A percentile compares a stretch with the other conserved stretches of the same genome.
Evolutionary conservation across 2,888 invertebrate species (phyloP).

Genomic region (Mellilla xanthometata): DNA sequence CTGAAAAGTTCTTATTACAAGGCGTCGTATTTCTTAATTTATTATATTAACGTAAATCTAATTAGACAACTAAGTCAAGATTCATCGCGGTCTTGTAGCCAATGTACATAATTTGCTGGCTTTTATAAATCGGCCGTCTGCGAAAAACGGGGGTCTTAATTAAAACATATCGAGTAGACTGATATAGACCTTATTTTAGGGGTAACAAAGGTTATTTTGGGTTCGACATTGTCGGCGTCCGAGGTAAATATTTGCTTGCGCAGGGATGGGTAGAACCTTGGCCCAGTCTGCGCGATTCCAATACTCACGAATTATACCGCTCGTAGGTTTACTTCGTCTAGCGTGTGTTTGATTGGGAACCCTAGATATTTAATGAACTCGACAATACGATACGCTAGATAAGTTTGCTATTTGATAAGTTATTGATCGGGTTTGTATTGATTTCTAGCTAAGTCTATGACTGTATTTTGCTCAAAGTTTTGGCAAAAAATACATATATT

Average conservation of each 20-base stretch:
- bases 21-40: no score
- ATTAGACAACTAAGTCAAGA: conserved; percentile 12
- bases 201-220: conserved; percentile 34
- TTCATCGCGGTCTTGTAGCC: conserved; percentile 12
- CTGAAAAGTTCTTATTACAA: no score
- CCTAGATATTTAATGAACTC: conserved; percentile 7
- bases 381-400: neutral
- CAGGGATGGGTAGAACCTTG: conserved; percentile 32
- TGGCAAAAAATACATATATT: no score
- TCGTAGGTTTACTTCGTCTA: conserved; percentile 31
- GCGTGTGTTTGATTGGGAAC: conserved; percentile 16
- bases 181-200: conserved; percentile 34
- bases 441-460: neutral
- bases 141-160: conserved; percentile 30
- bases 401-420: neutral
- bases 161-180: conserved; percentile 34
- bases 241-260: conserved; percentile 48
- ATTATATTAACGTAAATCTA: neutral
- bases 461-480: no score
- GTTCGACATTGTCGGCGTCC: conserved; percentile 13
- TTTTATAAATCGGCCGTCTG: conserved; percentile 9
- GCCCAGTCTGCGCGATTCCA: conserved; percentile 32
- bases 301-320: conserved; percentile 27
- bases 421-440: neutral
- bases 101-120: conserved; percentile 11